A percentile compares a stretch with the other conserved stretches of the same genome.
Evolutionary conservation across 2,797 vertebrate species (phyloP).

Genomic region (Anguilla anguilla): DNA sequence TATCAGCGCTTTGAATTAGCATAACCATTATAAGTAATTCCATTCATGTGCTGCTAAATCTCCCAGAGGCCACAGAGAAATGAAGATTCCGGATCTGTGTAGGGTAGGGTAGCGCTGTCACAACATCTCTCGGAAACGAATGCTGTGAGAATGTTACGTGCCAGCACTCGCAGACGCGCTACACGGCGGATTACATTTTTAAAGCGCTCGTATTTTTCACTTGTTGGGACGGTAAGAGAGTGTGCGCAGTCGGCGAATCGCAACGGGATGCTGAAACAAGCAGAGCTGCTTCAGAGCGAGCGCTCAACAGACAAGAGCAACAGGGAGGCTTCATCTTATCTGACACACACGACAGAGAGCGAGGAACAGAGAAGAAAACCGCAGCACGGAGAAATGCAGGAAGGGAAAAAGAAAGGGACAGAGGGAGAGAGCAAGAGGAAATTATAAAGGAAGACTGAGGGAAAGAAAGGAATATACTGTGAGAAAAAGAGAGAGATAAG

Average conservation of each 20-base stretch:
- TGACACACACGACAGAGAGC: not conserved
- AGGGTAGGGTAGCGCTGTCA: not conserved
- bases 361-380: not conserved
- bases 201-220: not conserved
- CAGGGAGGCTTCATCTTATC: not conserved
- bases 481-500: not conserved
- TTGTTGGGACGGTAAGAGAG: not conserved
- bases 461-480: not conserved
- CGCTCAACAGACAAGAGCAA: not conserved
- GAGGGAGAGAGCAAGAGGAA: not conserved
- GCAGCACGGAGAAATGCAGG: not conserved
- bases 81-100: not conserved
- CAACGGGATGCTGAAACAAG: not conserved
- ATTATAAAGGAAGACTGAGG: not conserved
- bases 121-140: not conserved
- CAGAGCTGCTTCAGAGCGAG: not conserved
- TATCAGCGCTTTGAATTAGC: not conserved
- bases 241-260: not conserved
- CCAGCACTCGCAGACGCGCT: not conserved
- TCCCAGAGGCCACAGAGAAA: not conserved
- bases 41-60: not conserved
- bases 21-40: not conserved
- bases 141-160: not conserved
- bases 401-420: not conserved
- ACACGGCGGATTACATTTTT: not conserved